Base-by-base conservation (phyloP, 2,797 vertebrate genomes). In the Hyperoplus immaculatus region DNA sequence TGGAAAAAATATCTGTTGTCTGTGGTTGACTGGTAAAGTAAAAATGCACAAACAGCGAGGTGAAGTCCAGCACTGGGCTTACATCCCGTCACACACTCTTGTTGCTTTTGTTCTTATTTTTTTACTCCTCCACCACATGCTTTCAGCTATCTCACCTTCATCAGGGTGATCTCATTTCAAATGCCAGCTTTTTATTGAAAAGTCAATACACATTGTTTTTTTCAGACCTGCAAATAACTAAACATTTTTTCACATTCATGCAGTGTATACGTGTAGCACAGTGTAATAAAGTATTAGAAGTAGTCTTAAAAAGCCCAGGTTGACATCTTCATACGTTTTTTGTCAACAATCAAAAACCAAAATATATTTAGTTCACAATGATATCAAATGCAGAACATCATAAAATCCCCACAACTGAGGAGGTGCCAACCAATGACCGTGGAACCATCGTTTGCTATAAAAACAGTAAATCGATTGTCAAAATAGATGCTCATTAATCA, bases 21-120 rank as follows among this genome's bases (percentile, higher is more conserved):
- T 50, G 13, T 69, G 74, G 77, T 70, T 66, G 46, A 79, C 67
- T 75, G 45, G 15, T 46, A 79, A 80, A 77, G 74, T 77, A 67
- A 76, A 76, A 84, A 53, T 49, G 36, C 45, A 45, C 62, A 55
- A 15, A 50, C 56, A 61, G 60, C 11, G 73, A 65, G 36, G 53
- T 65, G 59, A 42, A 72, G 53, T 14, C 11, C 6, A 42, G 57
- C 58, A 59, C 41, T 53, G 58, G 50, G 49, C 56, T 62, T 46
- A 41, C 41, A 74, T 58, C 18, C 59, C 16, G 5, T 62, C 18
- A 14, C 39, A 38, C 45, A 46, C 11, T 59, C 7, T 42, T 21
- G n/a, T 15, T 62, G 9, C 60, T 41, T 59, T 66, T 74, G 14
- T 70, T 15, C 41, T 42, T 57, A 41, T 59, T 18, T 59, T 72